These are phyloP conservation scores for Proisotoma minuta DNA, from an alignment of 2,888 invertebrate genomes.

Conservation along the genomic window DNA sequence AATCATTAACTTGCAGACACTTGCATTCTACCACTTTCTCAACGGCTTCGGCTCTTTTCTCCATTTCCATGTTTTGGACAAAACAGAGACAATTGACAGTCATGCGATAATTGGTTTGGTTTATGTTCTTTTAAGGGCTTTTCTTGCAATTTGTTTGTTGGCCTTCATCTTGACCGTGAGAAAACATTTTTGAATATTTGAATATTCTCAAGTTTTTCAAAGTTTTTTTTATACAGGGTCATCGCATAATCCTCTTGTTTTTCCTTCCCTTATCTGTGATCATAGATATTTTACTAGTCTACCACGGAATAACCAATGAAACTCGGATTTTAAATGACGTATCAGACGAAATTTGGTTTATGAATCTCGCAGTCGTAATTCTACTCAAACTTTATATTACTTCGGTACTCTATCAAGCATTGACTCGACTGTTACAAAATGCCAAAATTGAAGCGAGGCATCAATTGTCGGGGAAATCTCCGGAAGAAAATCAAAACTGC, in stretches of 20 bases:
- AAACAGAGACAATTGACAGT: too few relatives aligned
- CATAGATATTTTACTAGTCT: slow-evolving; percentile 20
- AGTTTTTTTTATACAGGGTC: slow-evolving; percentile 16
- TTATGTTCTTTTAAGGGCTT: slow-evolving; percentile 12
- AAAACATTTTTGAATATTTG: neutral
- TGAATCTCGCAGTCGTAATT: slow-evolving; percentile 23
- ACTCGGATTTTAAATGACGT: slow-evolving; percentile 19
- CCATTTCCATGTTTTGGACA: slow-evolving; percentile 23
- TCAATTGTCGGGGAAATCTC: neutral
- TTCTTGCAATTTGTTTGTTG: slow-evolving; percentile 25
- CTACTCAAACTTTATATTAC: slow-evolving; percentile 29
- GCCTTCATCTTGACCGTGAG: slow-evolving; percentile 17
- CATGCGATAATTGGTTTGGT: slow-evolving; percentile 19
- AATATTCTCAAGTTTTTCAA: too few relatives aligned
- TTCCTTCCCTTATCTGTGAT: slow-evolving; percentile 36
- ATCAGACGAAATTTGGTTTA: slow-evolving; percentile 35
- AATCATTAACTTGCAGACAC: too few relatives aligned
- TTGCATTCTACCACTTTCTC: slow-evolving; percentile 26
- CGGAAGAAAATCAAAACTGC: neutral
- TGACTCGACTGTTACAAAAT: slow-evolving; percentile 24
- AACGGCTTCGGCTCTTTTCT: slow-evolving; percentile 25
- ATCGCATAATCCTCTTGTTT: slow-evolving; percentile 21
- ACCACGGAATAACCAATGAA: slow-evolving; percentile 20
- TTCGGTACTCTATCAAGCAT: slow-evolving; percentile 23
- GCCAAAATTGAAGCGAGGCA: slow-evolving; percentile 1